Conservation (phyloP, 2,797 vertebrate species). For the Glossophaga mutica region DNA sequence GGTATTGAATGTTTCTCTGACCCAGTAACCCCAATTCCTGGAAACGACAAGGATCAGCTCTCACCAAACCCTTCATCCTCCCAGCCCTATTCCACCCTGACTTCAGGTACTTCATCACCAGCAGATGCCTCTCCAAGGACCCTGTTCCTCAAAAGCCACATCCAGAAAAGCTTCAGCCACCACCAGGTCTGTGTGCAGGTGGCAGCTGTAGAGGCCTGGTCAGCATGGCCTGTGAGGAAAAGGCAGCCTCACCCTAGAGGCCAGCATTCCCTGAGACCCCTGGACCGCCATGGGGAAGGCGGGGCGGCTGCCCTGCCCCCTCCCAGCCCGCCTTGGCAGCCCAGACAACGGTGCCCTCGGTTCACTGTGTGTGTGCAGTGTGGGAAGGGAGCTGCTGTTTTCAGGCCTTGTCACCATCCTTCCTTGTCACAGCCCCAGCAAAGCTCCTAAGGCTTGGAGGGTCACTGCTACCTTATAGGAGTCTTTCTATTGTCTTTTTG, state of each 20-base stretch:
- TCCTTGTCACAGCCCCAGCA: neutral
- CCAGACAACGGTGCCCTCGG: neutral
- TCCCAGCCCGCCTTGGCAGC: neutral
- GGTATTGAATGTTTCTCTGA: neutral
- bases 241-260: neutral
- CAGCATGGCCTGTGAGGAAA: rapidly evolving
- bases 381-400: neutral
- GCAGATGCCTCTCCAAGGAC: neutral
- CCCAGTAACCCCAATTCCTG: neutral
- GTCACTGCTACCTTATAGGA: neutral
- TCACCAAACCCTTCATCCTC: neutral
- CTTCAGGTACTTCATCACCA: neutral
- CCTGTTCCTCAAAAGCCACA: neutral
- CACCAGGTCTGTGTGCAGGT: neutral
- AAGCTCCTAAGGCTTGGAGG: neutral
- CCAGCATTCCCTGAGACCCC: neutral
- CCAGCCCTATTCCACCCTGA: neutral
- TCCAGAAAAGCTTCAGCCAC: neutral
- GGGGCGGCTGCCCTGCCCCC: rapidly evolving
- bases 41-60: neutral
- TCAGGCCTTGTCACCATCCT: neutral
- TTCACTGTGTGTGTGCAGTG: neutral
- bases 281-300: neutral
- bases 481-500: neutral
- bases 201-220: too few relatives aligned